Percentiles rank a stretch among this genome's conserved stretches.
Evolutionary conservation across 2,113 vertebrate species (phyloP).

Genomic region (Nyctibius bracteatus): DNA sequence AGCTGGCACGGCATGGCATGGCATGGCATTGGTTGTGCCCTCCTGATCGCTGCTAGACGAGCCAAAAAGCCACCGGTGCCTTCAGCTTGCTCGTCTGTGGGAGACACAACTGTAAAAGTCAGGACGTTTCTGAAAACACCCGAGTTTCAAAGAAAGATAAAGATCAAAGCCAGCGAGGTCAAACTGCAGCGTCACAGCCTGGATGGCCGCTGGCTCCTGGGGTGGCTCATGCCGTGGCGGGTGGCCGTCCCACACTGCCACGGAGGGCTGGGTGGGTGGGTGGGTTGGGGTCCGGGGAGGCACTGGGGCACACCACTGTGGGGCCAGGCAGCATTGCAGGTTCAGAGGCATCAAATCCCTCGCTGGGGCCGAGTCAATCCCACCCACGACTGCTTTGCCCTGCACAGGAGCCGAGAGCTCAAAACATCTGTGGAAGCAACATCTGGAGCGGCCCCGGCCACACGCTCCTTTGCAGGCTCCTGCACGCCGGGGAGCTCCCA

Average conservation of each 20-base stretch:
- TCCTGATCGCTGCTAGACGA: neutral
- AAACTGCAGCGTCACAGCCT: neutral
- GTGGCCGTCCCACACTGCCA: neutral
- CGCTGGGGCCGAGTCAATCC: neutral
- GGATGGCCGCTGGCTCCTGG: too few species aligned
- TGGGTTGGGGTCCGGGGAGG: neutral
- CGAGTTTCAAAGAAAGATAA: neutral
- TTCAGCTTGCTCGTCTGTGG: neutral
- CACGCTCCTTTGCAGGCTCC: neutral
- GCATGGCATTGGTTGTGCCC: neutral
- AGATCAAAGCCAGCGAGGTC: conserved; percentile 20
- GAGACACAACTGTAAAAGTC: neutral
- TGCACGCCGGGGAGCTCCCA: neutral
- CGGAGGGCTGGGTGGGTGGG: neutral
- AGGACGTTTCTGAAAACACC: neutral
- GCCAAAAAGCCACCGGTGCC: neutral
- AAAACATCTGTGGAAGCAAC: neutral
- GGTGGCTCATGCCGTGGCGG: too few species aligned
- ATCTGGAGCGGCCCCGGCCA: neutral
- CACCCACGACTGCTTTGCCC: neutral
- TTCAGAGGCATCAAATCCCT: neutral
- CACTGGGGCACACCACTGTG: fast-evolving
- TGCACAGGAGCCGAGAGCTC: neutral
- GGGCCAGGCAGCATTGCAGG: neutral
- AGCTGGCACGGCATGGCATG: fast-evolving